Evolutionary conservation across 2,797 vertebrate genomes (phyloP).

Genomic region (Sardinella longiceps): DNA sequence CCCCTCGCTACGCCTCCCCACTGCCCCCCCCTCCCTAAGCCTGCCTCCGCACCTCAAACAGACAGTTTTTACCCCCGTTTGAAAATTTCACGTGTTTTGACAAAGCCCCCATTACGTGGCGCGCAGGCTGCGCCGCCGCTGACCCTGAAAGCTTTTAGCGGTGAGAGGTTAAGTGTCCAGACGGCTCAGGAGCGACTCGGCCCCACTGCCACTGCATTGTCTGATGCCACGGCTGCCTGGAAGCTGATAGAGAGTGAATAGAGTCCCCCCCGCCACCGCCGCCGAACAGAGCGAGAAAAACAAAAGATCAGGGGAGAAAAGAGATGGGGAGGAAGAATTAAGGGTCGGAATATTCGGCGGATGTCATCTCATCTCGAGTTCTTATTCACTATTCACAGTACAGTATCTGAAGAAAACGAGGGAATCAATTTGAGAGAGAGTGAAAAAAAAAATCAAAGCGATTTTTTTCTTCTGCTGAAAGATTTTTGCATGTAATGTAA

Average conservation of each 20-base stretch:
- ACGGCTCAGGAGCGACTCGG: conserved; percentile 62
- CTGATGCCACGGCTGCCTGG: conserved; percentile 43
- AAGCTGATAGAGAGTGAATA: conserved; percentile 30
- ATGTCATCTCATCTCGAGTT: background rate
- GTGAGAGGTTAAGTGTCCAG: conserved; percentile 74
- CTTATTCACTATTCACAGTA: background rate
- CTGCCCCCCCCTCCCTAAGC: conserved; percentile 27
- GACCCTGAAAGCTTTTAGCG: conserved; percentile 75
- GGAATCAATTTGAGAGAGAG: background rate
- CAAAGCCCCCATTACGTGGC: conserved; percentile 68
- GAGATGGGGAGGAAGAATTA: background rate
- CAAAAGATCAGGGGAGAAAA: background rate
- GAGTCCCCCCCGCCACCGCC: conserved; percentile 15
- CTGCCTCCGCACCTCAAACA: conserved; percentile 47
- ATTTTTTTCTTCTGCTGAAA: background rate
- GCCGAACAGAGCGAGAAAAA: conserved; percentile 12
- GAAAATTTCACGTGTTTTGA: conserved; percentile 70
- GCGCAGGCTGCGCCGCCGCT: conserved; percentile 64
- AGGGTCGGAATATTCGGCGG: background rate
- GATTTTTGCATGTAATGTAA: background rate
- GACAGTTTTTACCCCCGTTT: conserved; percentile 56
- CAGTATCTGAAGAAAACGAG: background rate
- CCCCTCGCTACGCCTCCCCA: background rate
- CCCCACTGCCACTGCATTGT: conserved; percentile 51
- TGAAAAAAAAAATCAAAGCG: background rate